phyloP scores from a whole-genome alignment of 1,140 invertebrate genomes.

The Bombus polaris region DNA sequence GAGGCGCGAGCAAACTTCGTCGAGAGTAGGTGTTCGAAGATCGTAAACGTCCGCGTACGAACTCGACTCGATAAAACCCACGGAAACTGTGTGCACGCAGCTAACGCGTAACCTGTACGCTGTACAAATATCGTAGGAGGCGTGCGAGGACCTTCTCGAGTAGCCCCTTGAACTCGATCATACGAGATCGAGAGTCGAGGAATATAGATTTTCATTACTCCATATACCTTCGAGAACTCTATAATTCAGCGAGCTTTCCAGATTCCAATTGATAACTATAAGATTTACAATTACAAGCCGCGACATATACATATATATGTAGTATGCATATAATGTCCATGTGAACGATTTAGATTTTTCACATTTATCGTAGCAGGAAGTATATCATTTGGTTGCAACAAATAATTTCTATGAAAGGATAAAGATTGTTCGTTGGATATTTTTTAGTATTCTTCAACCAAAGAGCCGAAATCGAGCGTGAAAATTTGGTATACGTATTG shows the following conservation, averaged over 20 bases:
- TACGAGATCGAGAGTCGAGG: not conserved
- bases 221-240: not conserved
- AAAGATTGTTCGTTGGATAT: no score
- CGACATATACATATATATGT: not conserved
- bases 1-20: constrained; percentile 21
- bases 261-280: not conserved
- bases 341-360: not conserved
- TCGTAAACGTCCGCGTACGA: constrained; percentile 63
- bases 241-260: not conserved
- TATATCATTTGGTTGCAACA: no score
- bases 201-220: no score
- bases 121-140: constrained; percentile 39
- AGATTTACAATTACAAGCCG: not conserved
- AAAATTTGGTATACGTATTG: not conserved
- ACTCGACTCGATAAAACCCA: constrained; percentile 66
- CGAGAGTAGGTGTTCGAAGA: constrained; percentile 66
- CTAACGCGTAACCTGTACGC: constrained; percentile 52
- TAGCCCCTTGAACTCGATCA: not conserved
- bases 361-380: no score
- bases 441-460: no score
- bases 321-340: no score
- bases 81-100: constrained; percentile 43
- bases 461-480: not conserved
- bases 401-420: no score
- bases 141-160: not conserved